Evolutionary conservation across 2,797 vertebrate species (phyloP), one percentile per base, ranked within the genome.

Genomic region (Chelon labrosus): DNA sequence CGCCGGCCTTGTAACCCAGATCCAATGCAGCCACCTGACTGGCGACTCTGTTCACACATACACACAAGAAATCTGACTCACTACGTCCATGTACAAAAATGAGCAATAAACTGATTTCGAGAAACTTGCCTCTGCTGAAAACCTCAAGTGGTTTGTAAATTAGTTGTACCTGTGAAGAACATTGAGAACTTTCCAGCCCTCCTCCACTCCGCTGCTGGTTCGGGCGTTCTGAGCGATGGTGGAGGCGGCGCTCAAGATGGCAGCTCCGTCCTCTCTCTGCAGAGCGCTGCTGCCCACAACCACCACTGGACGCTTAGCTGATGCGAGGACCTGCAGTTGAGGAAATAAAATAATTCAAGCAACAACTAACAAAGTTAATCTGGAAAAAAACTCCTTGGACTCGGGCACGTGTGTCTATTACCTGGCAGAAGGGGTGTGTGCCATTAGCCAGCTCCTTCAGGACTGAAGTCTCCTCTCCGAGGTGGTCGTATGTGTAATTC

Each of bases 21-120:
- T 99, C 98, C 89, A 99, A 89, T 14, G 98, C 97, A 85, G 98
- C 98, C 10, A 99, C 98, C 82, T 99, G 98, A 91, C 97, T 98
- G 85, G 98, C 97, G 90, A 98, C 96, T 88, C 98, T 99, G 91
- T 10, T 79, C 77, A 86, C 52, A 88, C 0, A 77, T 51, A 80
- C 38, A 82, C 16, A 47, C 7, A 17, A 17, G 7, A n/a, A 47
- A n/a, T 19, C 7, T 47, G 9, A 49, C 47, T 49, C 8, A 19
- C 47, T 20, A 3, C 1, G 10, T 49, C 7, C 19, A 2, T 49
- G n/a, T 49, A 4, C 31, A 8, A 35, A 35, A 35, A 13, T 4
- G 47, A 50, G 47, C 19, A 20, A 19, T n/a, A 19, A 47, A 2
- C 3, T 8, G 14, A 44, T 17, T 6, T 5, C 14, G 14, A 44